A percentile compares a stretch with the other conserved stretches of the same genome.
Evolutionary conservation across 1,140 invertebrate genomes (phyloP).

Genomic region (Lepidurus apus): DNA sequence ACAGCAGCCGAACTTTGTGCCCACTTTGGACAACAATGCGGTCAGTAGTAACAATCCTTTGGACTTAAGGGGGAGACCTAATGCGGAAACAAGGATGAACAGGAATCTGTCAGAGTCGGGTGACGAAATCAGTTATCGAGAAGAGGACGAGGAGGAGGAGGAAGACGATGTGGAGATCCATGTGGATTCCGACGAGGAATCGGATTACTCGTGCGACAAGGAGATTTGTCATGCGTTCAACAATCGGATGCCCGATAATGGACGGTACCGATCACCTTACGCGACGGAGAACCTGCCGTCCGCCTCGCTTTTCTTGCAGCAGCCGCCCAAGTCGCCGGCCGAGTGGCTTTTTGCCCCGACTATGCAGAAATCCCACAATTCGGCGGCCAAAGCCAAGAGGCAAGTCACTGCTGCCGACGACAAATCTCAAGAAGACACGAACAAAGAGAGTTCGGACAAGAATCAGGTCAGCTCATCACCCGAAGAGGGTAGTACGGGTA

Average conservation of each 20-base stretch:
- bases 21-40: neutral
- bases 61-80: conserved; percentile 1
- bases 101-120: neutral
- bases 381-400: neutral
- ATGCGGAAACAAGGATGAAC: neutral
- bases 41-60: neutral
- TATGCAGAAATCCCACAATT: neutral
- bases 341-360: conserved; percentile 24
- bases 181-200: conserved; percentile 40
- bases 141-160: conserved; percentile 31
- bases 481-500: conserved; percentile 22
- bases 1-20: neutral
- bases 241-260: neutral
- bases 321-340: conserved; percentile 11
- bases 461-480: neutral
- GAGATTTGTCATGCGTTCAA: neutral
- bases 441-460: conserved; percentile 17
- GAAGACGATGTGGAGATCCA: conserved; percentile 39
- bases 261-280: neutral
- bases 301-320: conserved; percentile 3
- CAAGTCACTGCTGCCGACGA: neutral
- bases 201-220: conserved; percentile 17
- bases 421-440: neutral
- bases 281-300: neutral
- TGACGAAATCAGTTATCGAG: conserved; percentile 33